Base-by-base conservation (phyloP, 2,888 invertebrate genomes). In the Stenotaenia linearis region DNA sequence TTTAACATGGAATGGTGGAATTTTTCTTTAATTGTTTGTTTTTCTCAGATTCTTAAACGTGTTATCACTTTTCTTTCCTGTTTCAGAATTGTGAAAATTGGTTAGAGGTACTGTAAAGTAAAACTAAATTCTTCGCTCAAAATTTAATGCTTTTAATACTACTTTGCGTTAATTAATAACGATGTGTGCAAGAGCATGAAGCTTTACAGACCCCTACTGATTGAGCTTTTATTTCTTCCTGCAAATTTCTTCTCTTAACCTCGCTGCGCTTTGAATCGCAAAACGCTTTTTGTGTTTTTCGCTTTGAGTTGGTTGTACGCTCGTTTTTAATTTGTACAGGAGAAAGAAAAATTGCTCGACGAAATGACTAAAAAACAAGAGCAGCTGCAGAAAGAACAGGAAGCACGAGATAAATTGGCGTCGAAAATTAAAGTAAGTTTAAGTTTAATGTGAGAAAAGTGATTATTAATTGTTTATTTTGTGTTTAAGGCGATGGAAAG, bases 401-500 rank as follows among this genome's bases (percentile, higher is more conserved):
- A 87, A 79, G 85, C 85, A 18, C 84, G 85, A 81, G 92, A 93
- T 82, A 92, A 92, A 83, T 86, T 98, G 80, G 91, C 92, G 25
- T 89, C 90, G 37, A 93, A 95, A 86, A 91, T 97, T 82, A 90
- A 90, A 80, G 86, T 85, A 80, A 80, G 77, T 77, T 77, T 37
- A 32, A 23, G 25, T 35, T 37, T 23, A 23, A n/a, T 45, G 10
- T 40, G 15, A 77, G 23, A 23, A 25, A 61, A n/a, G 23, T n/a
- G 15, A 75, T 3, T 77, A 23, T 74, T 15, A 30, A 74, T 23
- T 74, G 25, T 2, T 61, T 25, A 12, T 6, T 6, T 9, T 32
- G 4, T 32, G 32, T 79, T 40, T 25, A 82, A 86, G 83, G 91
- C 93, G 80, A 90, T 99, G 84, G 98, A 99, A 86, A 96, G 95